Evolutionary conservation across 2,797 vertebrate species (phyloP), one percentile per base, ranked within the genome.

Genomic region (Alcedo atthis): DNA sequence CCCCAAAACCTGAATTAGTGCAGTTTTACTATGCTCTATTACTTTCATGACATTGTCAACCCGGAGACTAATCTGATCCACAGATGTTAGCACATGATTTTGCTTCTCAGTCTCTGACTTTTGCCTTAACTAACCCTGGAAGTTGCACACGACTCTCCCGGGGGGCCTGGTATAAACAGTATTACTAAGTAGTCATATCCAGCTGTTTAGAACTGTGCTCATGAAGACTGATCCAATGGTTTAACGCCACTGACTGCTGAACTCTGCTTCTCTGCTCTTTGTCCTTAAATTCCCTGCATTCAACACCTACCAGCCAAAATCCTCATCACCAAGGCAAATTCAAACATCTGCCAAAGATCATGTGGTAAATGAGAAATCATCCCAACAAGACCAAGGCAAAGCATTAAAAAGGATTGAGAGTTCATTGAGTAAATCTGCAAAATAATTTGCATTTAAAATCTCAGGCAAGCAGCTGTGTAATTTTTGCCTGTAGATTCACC

Each of bases 401-500:
- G 14, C 32, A 59, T 74, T 78, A 57, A 63, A 85, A 87, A 66
- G 5, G n/a, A 90, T 64, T 0, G 4, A n/a, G 68, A 62, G 40
- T 87, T 85, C 64, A 25, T 53, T 13, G 25, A 30, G 35, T 58
- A 81, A 64, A 89, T 87, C 73, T 63, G 40, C 33, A 82, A 89
- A 95, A 89, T 78, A 73, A 87, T 90, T 94, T 93, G 35, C 35
- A 69, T 94, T 92, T 95, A 58, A 78, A 83, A 90, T 90, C 64
- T 92, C 57, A 25, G 55, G 42, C 53, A 59, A 86, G 69, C 69
- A 82, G 68, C 61, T 35, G 40, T 78, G 81, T 81, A 71, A 93
- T 90, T 95, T 94, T 58, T 89, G 81, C 81, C 90, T 73, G 71
- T 86, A 91, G 84, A 81, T 92, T 94, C 84, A 89, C 84, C 62